Evolutionary conservation across 2,888 invertebrate species (phyloP).

Genomic region (Agrotis ipsilon): DNA sequence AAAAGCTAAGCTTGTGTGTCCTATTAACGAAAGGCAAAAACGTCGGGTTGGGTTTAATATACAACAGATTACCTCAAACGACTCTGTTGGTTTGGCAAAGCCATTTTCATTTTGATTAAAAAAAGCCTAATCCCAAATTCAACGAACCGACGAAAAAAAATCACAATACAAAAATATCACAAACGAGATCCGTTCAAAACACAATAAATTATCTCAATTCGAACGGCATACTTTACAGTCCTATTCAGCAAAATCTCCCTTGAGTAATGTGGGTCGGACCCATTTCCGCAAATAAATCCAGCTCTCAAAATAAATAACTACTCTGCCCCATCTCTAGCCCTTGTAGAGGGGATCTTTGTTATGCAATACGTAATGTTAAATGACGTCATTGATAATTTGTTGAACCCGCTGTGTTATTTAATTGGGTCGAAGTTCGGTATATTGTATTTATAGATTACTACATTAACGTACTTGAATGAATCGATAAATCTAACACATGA

Average conservation of each 20-base stretch:
- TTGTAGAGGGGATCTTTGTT: slow-evolving; percentile 71
- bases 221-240: slow-evolving; percentile 84
- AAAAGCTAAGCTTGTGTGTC: too few species aligned
- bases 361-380: slow-evolving; percentile 71
- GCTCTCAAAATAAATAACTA: slow-evolving; percentile 87
- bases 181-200: slow-evolving; percentile 71
- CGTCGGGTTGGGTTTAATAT: too few species aligned
- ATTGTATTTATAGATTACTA: slow-evolving; percentile 56
- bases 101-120: slow-evolving; percentile 25
- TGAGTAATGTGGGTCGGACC: slow-evolving; percentile 88
- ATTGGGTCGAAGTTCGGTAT: slow-evolving; percentile 60
- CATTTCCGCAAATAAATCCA: slow-evolving; percentile 88
- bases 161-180: slow-evolving; percentile 28
- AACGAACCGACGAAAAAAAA: slow-evolving; percentile 28
- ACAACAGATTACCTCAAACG: neutral
- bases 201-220: slow-evolving; percentile 83
- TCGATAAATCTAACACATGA: slow-evolving; percentile 43
- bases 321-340: slow-evolving; percentile 68
- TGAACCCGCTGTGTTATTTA: slow-evolving; percentile 59
- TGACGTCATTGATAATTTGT: slow-evolving; percentile 58
- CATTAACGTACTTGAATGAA: slow-evolving; percentile 26
- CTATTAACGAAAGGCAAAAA: neutral
- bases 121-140: slow-evolving; percentile 27
- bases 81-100: slow-evolving; percentile 2
- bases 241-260: slow-evolving; percentile 86